Percentiles rank a stretch among this genome's conserved stretches.
Conservation (phyloP, 2,113 vertebrate species). For the Ramphastos sulfuratus region DNA sequence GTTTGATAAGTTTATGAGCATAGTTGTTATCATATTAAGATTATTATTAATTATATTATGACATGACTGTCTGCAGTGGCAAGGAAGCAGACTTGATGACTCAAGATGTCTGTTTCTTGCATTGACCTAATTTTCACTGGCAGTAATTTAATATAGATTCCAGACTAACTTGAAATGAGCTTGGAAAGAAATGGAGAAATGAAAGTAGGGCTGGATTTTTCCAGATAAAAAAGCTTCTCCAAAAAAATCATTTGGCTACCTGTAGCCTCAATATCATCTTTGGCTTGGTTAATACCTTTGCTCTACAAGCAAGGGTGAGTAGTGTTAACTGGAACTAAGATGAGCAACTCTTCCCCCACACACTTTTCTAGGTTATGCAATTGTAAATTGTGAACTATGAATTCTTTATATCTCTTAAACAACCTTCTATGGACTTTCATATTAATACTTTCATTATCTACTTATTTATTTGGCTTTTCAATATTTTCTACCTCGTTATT, state of each 20-base stretch:
- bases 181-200: background rate
- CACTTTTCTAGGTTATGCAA: background rate
- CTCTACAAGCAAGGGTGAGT: background rate
- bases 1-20: constrained; percentile 5
- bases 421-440: background rate
- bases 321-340: background rate
- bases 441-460: background rate
- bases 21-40: constrained; percentile 25
- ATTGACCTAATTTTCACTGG: background rate
- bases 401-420: background rate
- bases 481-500: background rate
- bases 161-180: background rate
- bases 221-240: background rate
- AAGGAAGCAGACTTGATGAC: constrained; percentile 33
- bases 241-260: background rate
- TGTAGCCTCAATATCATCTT: background rate
- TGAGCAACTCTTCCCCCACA: rapidly evolving
- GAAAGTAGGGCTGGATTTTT: background rate
- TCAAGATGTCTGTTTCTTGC: background rate
- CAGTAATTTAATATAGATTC: constrained; percentile 17
- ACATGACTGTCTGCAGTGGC: background rate
- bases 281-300: background rate
- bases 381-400: background rate
- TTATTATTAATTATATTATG: constrained; percentile 45
- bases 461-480: background rate